Base-by-base conservation (phyloP, 2,797 vertebrate species). In the Helarctos malayanus region DNA sequence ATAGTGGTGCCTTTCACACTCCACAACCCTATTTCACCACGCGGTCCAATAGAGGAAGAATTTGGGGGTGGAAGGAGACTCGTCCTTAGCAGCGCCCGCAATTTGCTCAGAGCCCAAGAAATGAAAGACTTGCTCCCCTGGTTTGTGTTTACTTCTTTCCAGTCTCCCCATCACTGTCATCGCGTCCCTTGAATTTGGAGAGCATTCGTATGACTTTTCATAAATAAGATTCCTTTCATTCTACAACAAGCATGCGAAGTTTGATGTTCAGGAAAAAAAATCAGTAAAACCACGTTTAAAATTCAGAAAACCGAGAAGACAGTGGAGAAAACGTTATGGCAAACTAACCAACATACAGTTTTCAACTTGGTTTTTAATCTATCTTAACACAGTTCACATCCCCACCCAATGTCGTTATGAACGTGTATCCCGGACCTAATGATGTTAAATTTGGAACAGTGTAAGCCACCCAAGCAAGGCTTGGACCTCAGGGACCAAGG, bases 11-110 rank as follows among this genome's bases (percentile, higher is more conserved):
- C 38, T 25, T 32, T 56, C n/a, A 13, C 54, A 19, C 56, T n/a
- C 6, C 0, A 69, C 47, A 4, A 2, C 5, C 19, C 14, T 29
- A 1, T 11, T 83, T 19, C 12, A 61, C 54, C 45, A 27, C 6
- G 14, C 49, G 25, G 27, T 14, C 12, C 57, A 23, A 47, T n/a
- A 41, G 47, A 35, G 29, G 61, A 63, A 57, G 69, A 69, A 7
- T 1, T 11, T 13, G 10, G 45, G 9, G 9, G 5, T 69, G 52
- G 84, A 68, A 73, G 19, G 23, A 57, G 38, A 57, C 27, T 5
- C 49, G 1, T 19, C 32, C 81, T 52, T 25, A 19, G 19, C 13
- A 63, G 16, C 0, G 2, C 38, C 80, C 38, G 29, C n/a, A 14
- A 3, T n/a, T 80, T 29, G 47, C 61, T 65, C 61, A 38, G 80